phyloP scores from a whole-genome alignment of 2,888 invertebrate species.

The Meghimatium bilineatum region DNA sequence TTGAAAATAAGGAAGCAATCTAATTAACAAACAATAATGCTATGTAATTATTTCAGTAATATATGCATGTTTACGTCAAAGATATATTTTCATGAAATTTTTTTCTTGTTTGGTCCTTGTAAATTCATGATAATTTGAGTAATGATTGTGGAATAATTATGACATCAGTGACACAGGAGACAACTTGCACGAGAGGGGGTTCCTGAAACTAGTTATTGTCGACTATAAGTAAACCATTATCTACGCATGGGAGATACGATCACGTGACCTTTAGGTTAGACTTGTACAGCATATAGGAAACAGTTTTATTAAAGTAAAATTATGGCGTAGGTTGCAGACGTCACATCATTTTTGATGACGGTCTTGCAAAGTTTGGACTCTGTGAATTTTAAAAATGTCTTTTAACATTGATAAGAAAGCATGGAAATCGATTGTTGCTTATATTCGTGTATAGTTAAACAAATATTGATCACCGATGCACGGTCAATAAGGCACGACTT shows the following conservation, averaged over 20 bases:
- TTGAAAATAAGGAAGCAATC: neutral
- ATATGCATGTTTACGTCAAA: neutral
- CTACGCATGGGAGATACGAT: neutral
- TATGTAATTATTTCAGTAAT: neutral
- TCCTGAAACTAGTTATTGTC: too few relatives aligned
- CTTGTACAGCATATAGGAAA: neutral
- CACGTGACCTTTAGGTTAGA: neutral
- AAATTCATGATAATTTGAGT: too few relatives aligned
- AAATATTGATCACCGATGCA: neutral
- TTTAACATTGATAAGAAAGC: neutral
- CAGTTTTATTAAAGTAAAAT: neutral
- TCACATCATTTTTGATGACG: neutral
- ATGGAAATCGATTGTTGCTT: neutral
- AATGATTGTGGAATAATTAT: too few relatives aligned
- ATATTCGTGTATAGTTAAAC: neutral
- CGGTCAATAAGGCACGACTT: conserved; percentile 20
- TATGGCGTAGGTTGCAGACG: neutral
- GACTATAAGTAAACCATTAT: too few relatives aligned
- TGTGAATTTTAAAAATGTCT: neutral
- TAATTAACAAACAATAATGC: neutral
- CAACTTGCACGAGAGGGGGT: too few relatives aligned
- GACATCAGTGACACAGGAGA: too few relatives aligned
- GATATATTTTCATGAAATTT: neutral
- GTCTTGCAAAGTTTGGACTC: neutral
- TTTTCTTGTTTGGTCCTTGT: neutral